These are phyloP conservation scores for Lampris megalopsis DNA, from an alignment of 2,113 vertebrate genomes.

Conservation along the genomic window DNA sequence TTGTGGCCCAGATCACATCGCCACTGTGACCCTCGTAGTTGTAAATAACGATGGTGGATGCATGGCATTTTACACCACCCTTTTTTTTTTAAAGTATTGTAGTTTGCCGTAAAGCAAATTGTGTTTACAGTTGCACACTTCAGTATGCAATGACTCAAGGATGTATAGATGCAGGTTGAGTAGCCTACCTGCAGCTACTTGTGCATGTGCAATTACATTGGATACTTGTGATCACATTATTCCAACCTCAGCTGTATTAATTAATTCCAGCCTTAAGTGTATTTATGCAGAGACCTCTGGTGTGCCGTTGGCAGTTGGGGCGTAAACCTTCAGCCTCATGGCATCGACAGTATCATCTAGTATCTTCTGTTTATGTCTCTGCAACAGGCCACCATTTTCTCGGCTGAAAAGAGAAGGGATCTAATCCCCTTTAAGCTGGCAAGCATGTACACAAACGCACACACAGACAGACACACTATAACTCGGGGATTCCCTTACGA, in stretches of 20 bases:
- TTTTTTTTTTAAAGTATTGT: too few species aligned
- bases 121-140: too few species aligned
- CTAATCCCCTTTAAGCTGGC: constrained; percentile 66
- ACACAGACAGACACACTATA: constrained; percentile 7
- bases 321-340: not conserved
- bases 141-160: too few species aligned
- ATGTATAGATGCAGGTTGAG: too few species aligned
- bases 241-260: constrained; percentile 13
- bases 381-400: constrained; percentile 53
- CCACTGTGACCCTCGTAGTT: not conserved
- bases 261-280: too few species aligned
- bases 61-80: too few species aligned
- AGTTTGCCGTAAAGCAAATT: too few species aligned
- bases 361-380: constrained; percentile 43
- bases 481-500: not conserved
- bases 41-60: not conserved
- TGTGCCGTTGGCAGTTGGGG: too few species aligned
- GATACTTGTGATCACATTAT: constrained; percentile 23
- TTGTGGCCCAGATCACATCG: constrained; percentile 33
- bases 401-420: constrained; percentile 38
- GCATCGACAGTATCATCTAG: constrained; percentile 18
- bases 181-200: not conserved
- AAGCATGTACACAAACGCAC: constrained; percentile 1
- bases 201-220: not conserved
- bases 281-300: too few species aligned